A percentile compares a stretch with the other conserved stretches of the same genome.
phyloP scores from a whole-genome alignment of 1,140 invertebrate genomes.

The Proctacanthus coquilletti region DNA sequence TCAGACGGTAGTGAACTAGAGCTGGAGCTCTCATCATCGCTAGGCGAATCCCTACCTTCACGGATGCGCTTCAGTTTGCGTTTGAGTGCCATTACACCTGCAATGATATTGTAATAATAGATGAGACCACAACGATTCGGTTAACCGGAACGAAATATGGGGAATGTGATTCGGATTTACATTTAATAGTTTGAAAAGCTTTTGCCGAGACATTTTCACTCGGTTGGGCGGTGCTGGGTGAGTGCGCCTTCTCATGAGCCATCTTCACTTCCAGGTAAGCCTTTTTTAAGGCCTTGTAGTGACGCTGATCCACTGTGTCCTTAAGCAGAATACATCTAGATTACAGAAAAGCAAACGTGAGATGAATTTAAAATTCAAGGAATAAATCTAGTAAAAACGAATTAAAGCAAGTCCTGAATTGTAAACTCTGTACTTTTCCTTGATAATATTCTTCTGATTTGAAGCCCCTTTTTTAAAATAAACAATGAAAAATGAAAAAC shows the following conservation, averaged over 20 bases:
- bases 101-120: slow-evolving; percentile 1
- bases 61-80: slow-evolving; percentile 27
- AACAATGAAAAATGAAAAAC: too few relatives aligned
- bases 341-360: too few relatives aligned
- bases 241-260: slow-evolving; percentile 17
- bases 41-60: slow-evolving; percentile 22
- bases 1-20: too few relatives aligned
- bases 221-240: slow-evolving; percentile 15
- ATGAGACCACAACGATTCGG: neutral
- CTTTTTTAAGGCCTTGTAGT: slow-evolving; percentile 23
- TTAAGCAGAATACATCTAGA: slow-evolving; percentile 22
- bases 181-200: slow-evolving; percentile 28
- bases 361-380: too few relatives aligned
- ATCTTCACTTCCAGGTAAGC: slow-evolving; percentile 25
- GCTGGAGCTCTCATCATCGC: slow-evolving; percentile 14
- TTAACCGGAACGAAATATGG: neutral
- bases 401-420: too few relatives aligned
- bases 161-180: slow-evolving; percentile 11
- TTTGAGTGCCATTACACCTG: slow-evolving; percentile 28
- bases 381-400: too few relatives aligned
- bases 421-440: too few relatives aligned
- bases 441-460: too few relatives aligned
- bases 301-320: slow-evolving; percentile 22
- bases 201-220: slow-evolving; percentile 17
- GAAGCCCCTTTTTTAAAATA: too few relatives aligned